A percentile compares a stretch with the other conserved stretches of the same genome.
Evolutionary conservation across 2,797 vertebrate genomes (phyloP).

Genomic region (Spatula versicolor): DNA sequence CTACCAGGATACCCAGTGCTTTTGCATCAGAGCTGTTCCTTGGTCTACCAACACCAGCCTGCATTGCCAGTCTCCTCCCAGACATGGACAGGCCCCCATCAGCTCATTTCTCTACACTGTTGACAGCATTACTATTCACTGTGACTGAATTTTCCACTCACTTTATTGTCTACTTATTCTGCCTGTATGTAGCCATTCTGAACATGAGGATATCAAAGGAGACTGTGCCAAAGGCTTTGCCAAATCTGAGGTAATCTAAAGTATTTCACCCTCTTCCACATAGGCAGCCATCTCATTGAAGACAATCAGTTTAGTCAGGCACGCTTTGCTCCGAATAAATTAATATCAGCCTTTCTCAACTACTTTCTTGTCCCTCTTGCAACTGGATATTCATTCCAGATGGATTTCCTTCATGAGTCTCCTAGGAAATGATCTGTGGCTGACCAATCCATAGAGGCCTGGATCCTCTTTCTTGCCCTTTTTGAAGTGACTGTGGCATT

Average conservation of each 20-base stretch:
- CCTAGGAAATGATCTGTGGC: accelerated
- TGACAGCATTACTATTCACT: neutral
- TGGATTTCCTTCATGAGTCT: neutral
- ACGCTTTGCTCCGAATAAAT: neutral
- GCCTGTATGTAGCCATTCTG: neutral
- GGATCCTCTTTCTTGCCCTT: neutral
- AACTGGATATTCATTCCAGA: neutral
- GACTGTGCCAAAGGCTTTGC: neutral
- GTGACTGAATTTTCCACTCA: neutral
- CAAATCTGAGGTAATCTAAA: neutral
- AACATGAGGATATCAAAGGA: neutral
- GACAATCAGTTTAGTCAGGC: neutral
- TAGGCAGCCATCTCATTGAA: neutral
- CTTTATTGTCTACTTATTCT: neutral
- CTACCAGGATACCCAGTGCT: neutral
- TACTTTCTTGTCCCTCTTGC: neutral
- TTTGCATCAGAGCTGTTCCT: neutral
- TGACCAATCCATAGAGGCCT: neutral
- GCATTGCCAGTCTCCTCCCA: neutral
- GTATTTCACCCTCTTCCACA: neutral
- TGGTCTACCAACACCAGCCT: neutral
- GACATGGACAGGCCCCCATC: neutral
- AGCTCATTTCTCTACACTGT: neutral
- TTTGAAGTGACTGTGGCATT: neutral
- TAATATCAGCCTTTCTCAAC: neutral